Evolutionary conservation across 2,888 invertebrate genomes (phyloP), one percentile per base, ranked within the genome.

Genomic region (Eupeodes latifasciatus): DNA sequence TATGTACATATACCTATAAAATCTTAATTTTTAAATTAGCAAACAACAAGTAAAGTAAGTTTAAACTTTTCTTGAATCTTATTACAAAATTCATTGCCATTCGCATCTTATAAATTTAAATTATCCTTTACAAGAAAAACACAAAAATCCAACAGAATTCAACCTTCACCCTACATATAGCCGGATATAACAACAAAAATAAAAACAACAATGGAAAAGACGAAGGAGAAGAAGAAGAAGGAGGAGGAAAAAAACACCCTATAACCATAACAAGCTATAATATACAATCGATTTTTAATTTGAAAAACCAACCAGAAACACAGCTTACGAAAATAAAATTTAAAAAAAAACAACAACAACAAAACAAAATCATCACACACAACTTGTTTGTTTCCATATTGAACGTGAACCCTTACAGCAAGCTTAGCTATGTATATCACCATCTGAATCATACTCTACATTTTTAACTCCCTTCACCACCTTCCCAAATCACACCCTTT

Each of bases 231-330:
- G 51, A 51, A 51, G 14, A n/a, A 12, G 14, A n/a, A 61, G 12
- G 19, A 36, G 27, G 27, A 27, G 12, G 7, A 36, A 77, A 75
- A 66, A 49, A 16, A 40, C 40, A 36, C 69, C 55, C 61, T 44
- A 59, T 59, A 72, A 49, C 12, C 14, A 72, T 49, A 77, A 72
- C 62, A 71, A 51, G 51, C 59, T 62, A 64, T 59, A 47, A 49
- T 27, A 75, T 67, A 78, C 59, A 82, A 86, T 86, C 85, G 85
- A 82, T 86, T 82, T 82, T 86, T 64, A 86, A 82, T 86, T 82
- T 49, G 11, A 78, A 57, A 79, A 75, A 71, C 69, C 69, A 78
- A 75, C 51, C 79, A 78, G 53, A 62, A 78, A 74, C 72, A 81
- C 12, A 55, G 59, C 64, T 69, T 44, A n/a, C 1, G 14, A 44